Percentiles rank a stretch among this genome's conserved stretches.
These are phyloP conservation scores for Muschampia plurimacula DNA, from an alignment of 2,888 invertebrate species.

Conservation along the genomic window DNA sequence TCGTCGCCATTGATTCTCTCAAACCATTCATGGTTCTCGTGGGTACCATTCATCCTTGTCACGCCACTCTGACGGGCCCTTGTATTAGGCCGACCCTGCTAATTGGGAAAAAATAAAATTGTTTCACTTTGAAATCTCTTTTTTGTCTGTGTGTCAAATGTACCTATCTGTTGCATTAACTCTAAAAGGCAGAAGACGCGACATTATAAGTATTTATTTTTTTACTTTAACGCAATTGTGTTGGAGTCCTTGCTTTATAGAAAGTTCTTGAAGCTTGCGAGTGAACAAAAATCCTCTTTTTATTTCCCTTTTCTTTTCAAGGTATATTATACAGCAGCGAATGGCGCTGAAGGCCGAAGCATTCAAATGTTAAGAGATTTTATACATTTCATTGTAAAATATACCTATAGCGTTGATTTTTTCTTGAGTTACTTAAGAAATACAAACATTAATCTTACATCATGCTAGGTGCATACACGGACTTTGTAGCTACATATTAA, in stretches of 20 bases:
- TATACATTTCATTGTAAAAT: background rate
- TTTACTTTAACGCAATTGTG: background rate
- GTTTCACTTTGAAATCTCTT: conserved; percentile 22
- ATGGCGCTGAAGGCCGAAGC: conserved; percentile 45
- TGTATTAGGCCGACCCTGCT: conserved; percentile 48
- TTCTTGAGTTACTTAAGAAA: no score
- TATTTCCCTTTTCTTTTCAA: conserved; percentile 38
- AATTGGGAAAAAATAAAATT: conserved; percentile 48
- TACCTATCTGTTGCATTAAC: background rate
- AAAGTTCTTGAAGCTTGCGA: conserved; percentile 1
- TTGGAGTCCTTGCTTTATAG: background rate
- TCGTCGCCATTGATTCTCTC: conserved; percentile 59
- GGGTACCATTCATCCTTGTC: conserved; percentile 66
- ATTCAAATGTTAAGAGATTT: conserved; percentile 36
- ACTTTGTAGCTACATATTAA: no score
- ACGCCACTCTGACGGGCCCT: conserved; percentile 46
- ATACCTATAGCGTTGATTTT: background rate
- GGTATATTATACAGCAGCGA: conserved; percentile 35
- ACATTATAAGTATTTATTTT: background rate
- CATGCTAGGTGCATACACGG: no score
- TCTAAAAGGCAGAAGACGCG: conserved; percentile 5
- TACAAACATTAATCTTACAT: no score
- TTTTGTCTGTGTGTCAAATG: conserved; percentile 15
- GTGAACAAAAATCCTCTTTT: conserved; percentile 29
- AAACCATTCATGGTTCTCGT: conserved; percentile 62